Conservation (phyloP, 2,888 invertebrate species). For the Pyrochroa serraticornis region DNA sequence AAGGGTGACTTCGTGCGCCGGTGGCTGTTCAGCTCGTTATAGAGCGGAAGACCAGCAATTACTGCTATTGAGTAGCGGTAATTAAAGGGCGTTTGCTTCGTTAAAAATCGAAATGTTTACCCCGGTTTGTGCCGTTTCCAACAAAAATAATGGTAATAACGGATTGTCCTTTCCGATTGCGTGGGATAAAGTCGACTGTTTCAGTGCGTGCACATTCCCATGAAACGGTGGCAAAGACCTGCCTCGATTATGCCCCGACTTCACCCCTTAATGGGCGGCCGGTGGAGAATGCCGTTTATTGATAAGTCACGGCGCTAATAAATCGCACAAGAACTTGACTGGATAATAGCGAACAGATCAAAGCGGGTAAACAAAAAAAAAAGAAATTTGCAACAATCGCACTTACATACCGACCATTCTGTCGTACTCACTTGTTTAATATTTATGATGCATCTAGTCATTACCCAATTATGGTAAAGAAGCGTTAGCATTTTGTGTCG, state of each 20-base stretch:
- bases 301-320: constrained; percentile 22
- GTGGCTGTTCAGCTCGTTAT: constrained; percentile 13
- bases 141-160: constrained; percentile 26
- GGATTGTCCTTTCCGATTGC: constrained; percentile 28
- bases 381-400: too few species aligned
- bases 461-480: constrained; percentile 35
- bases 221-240: constrained; percentile 41
- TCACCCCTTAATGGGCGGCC: constrained; percentile 22
- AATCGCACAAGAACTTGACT: not conserved
- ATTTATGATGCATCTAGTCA: constrained; percentile 27
- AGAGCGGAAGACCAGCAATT: constrained; percentile 22
- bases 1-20: constrained; percentile 13
- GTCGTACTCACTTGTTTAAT: constrained; percentile 5
- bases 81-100: constrained; percentile 22
- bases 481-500: constrained; percentile 30
- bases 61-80: constrained; percentile 10
- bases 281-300: constrained; percentile 10
- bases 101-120: constrained; percentile 23
- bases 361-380: not conserved
- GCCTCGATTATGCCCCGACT: constrained; percentile 32
- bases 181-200: constrained; percentile 30
- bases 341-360: constrained; percentile 5
- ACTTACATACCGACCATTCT: not conserved
- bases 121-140: constrained; percentile 16
- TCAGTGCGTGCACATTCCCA: constrained; percentile 41